Evolutionary conservation across 2,113 vertebrate genomes (phyloP), one percentile per base, ranked within the genome.

Genomic region (Micromys minutus): DNA sequence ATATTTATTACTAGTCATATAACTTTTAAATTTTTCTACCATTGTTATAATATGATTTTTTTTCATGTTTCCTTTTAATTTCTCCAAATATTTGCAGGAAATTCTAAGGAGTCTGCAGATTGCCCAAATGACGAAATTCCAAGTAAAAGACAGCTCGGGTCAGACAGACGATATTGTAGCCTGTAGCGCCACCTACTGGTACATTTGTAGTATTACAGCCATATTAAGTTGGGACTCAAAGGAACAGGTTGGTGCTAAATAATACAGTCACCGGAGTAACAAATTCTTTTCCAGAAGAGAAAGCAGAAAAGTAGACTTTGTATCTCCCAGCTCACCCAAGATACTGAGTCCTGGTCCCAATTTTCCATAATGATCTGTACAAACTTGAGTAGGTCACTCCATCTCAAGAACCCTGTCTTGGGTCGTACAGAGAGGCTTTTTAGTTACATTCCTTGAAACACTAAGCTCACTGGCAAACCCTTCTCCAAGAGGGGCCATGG

Each of bases 151-250:
- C 63, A 3, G 11, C 13, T 0, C 0, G 11, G 0, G 29, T 2
- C 36, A 2, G 4, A 42, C 17, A 34, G 24, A 47, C 63, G 47
- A 95, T 92, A 91, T 67, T 13, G 0, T 57, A 79, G 86, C 10
- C 57, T 83, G 67, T 45, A 12, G 77, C 94, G 86, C 29, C 97
- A 97, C 87, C 97, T 97, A 75, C 22, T 95, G 97, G 95, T 74
- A 2, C 0, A 3, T 9, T 31, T 8, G 0, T 75, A 74, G 67
- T 74, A 95, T 95, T 96, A 50, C 83, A 63, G 0, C 0, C 81
- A 76, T 55, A 29, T 87, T 57, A 39, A 4, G 6, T 0, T 42
- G 84, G n/a, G 69, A 67, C 19, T 31, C 19, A 29, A 57, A 85
- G 47, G 17, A 61, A 10, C 31, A 13, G 8, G 2, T 12, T 69